Conservation (phyloP, 1,140 invertebrate genomes). For the Drosophila subpulchrella region DNA sequence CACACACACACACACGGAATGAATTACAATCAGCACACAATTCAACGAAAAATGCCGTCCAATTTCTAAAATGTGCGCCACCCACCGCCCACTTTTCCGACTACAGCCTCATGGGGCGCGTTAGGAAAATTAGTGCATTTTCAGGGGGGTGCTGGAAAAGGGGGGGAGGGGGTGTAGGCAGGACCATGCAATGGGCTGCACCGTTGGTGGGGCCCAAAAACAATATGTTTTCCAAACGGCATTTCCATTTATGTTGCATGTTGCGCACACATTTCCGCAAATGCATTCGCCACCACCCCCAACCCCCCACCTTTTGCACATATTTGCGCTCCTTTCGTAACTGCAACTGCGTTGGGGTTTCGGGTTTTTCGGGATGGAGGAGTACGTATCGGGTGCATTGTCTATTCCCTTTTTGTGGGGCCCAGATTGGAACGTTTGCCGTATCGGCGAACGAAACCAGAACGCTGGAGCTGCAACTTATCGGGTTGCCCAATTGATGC, state of each 20-base stretch:
- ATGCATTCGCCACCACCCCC: conserved; percentile 49
- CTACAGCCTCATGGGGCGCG: conserved; percentile 59
- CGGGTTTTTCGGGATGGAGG: conserved; percentile 23
- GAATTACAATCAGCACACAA: conserved; percentile 83
- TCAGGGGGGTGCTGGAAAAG: not conserved
- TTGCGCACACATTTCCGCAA: conserved; percentile 82
- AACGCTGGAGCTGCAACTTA: conserved; percentile 20
- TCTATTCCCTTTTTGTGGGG: conserved; percentile 54
- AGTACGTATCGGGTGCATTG: conserved; percentile 35
- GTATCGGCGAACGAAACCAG: conserved; percentile 27
- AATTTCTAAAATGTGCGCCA: conserved; percentile 78
- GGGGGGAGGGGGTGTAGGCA: not conserved
- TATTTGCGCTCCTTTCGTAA: conserved; percentile 62
- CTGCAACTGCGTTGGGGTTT: conserved; percentile 42
- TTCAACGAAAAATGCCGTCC: conserved; percentile 83
- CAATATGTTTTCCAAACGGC: conserved; percentile 81
- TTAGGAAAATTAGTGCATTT: conserved; percentile 80
- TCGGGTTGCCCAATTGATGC: conserved; percentile 40
- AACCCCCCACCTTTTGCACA: conserved; percentile 32
- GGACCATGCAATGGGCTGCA: not conserved
- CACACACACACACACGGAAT: conserved; percentile 60
- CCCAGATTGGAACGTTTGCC: conserved; percentile 48
- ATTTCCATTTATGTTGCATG: conserved; percentile 83
- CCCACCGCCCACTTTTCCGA: conserved; percentile 11
- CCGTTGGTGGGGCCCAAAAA: conserved; percentile 59